These are phyloP conservation scores for Synaphobranchus kaupii DNA, from an alignment of 2,797 vertebrate genomes.

Conservation along the genomic window DNA sequence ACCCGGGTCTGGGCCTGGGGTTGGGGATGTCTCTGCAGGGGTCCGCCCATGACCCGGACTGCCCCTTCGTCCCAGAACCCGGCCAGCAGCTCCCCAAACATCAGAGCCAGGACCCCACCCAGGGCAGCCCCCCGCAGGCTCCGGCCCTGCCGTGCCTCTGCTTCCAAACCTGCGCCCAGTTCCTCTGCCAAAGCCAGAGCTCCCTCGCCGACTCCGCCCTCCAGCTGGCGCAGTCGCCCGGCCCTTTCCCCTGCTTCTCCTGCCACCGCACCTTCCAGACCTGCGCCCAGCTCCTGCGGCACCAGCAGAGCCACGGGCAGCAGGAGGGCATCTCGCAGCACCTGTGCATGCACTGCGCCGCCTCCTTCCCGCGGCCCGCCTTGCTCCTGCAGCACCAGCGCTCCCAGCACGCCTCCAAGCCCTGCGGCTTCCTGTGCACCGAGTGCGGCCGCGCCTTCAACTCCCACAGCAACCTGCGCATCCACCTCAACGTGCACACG, in stretches of 20 bases:
- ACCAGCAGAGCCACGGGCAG: slow-evolving; percentile 58
- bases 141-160: slow-evolving; percentile 71
- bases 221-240: slow-evolving; percentile 37
- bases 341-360: slow-evolving; percentile 77
- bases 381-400: slow-evolving; percentile 81
- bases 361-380: slow-evolving; percentile 72
- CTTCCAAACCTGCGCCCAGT: slow-evolving; percentile 62
- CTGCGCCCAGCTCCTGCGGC: slow-evolving; percentile 61
- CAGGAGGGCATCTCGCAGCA: slow-evolving; percentile 59
- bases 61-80: slow-evolving; percentile 44
- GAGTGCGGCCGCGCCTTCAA: slow-evolving; percentile 78
- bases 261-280: slow-evolving; percentile 65
- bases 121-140: slow-evolving; percentile 31
- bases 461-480: slow-evolving; percentile 80
- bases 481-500: slow-evolving; percentile 79
- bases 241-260: slow-evolving; percentile 57
- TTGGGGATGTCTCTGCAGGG: slow-evolving; percentile 57
- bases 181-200: slow-evolving; percentile 57
- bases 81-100: slow-evolving; percentile 22
- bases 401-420: slow-evolving; percentile 68
- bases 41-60: slow-evolving; percentile 48
- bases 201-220: slow-evolving; percentile 48
- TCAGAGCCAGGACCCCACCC: slow-evolving; percentile 44
- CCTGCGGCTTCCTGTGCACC: slow-evolving; percentile 69
- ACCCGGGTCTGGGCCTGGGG: slow-evolving; percentile 51